Conservation (phyloP, 2,888 invertebrate genomes). For the Melipona bicolor region DNA sequence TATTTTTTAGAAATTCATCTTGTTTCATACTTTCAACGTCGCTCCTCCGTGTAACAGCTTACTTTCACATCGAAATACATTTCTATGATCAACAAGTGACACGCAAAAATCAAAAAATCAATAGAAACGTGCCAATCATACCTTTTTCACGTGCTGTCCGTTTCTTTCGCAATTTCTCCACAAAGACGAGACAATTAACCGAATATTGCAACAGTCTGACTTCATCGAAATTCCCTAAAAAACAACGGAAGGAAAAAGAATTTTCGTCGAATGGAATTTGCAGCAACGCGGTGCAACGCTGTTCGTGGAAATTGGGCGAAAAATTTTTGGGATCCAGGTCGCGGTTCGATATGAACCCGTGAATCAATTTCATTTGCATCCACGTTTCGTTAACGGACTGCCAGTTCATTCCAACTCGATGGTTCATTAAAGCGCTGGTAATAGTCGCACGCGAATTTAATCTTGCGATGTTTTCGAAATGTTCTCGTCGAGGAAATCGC, state of each 20-base stretch:
- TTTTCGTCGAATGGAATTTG: conserved; percentile 26
- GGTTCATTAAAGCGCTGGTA: neutral
- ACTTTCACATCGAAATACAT: too few relatives aligned
- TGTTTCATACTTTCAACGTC: too few relatives aligned
- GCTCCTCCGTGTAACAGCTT: too few relatives aligned
- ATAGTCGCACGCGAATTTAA: neutral
- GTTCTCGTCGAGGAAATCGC: neutral
- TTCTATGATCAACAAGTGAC: neutral
- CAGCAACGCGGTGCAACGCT: conserved; percentile 10
- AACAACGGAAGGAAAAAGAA: neutral
- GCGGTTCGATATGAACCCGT: conserved; percentile 11
- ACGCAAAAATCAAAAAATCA: neutral
- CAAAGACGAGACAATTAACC: conserved; percentile 10
- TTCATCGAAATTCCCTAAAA: neutral
- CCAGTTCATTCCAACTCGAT: neutral
- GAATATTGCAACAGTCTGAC: conserved; percentile 2
- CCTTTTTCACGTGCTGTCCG: neutral
- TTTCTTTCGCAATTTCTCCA: neutral
- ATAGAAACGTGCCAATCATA: neutral
- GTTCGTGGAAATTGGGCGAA: conserved; percentile 27
- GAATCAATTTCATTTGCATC: conserved; percentile 55
- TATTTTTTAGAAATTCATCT: too few relatives aligned
- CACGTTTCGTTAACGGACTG: conserved; percentile 39
- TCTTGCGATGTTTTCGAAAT: neutral
- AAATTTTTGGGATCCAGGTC: conserved; percentile 26